Conservation (phyloP, 2,888 invertebrate genomes). For the Shargacucullia verbasci region DNA sequence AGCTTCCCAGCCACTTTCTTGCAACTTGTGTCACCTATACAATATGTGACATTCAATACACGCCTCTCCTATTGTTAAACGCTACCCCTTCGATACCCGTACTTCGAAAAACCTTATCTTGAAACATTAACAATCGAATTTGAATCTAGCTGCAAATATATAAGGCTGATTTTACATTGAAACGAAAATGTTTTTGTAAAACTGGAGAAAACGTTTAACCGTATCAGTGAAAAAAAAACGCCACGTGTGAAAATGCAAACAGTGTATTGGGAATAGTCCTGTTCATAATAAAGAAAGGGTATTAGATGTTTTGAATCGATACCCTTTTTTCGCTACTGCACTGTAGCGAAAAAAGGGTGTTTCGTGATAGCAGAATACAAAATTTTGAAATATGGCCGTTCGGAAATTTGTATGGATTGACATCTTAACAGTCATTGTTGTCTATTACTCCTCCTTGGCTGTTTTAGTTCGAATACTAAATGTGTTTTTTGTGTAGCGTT, state of each 20-base stretch:
- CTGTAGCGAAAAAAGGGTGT: too few relatives aligned
- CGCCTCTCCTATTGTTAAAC: slow-evolving; percentile 63
- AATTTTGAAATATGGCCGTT: not conserved
- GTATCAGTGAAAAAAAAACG: slow-evolving; percentile 49
- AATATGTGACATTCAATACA: slow-evolving; percentile 66
- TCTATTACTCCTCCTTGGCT: too few relatives aligned
- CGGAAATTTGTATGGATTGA: not conserved
- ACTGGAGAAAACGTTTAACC: slow-evolving; percentile 46
- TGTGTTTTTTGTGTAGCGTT: too few relatives aligned
- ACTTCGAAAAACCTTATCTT: slow-evolving; percentile 44
- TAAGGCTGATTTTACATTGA: slow-evolving; percentile 7
- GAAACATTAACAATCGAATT: slow-evolving; percentile 1
- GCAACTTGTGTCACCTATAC: slow-evolving; percentile 61
- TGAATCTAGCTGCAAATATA: not conserved
- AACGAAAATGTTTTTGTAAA: slow-evolving; percentile 20
- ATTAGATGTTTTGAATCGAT: slow-evolving; percentile 45
- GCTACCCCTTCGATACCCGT: slow-evolving; percentile 58
- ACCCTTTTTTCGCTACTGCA: slow-evolving; percentile 25
- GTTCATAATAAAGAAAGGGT: slow-evolving; percentile 41
- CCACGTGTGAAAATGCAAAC: slow-evolving; percentile 58
- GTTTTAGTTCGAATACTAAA: too few relatives aligned
- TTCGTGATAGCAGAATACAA: slow-evolving; percentile 10
- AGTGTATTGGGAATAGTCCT: slow-evolving; percentile 47
- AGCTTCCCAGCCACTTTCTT: slow-evolving; percentile 61
- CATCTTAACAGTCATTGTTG: too few relatives aligned